These are phyloP conservation scores for Nysson spinosus DNA, from an alignment of 2,888 invertebrate species.

Conservation along the genomic window DNA sequence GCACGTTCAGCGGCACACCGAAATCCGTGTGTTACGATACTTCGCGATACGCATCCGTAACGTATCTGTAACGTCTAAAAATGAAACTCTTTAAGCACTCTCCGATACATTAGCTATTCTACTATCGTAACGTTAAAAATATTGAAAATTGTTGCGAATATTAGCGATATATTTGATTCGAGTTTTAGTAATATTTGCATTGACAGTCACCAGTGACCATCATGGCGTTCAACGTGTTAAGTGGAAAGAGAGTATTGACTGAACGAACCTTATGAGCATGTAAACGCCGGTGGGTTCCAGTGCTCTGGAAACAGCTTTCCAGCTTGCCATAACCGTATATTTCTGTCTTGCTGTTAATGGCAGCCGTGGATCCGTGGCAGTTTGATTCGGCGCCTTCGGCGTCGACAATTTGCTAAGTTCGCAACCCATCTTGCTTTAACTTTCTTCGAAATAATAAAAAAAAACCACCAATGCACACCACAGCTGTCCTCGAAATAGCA, in stretches of 20 bases:
- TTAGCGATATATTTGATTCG: no score
- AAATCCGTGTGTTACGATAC: no score
- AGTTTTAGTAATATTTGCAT: no score
- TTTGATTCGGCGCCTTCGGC: slow-evolving; percentile 77
- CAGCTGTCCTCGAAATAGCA: slow-evolving; percentile 1
- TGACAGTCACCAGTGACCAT: no score
- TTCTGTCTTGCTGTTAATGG: slow-evolving; percentile 92
- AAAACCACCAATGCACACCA: slow-evolving; percentile 2
- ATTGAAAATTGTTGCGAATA: no score
- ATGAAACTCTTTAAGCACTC: no score
- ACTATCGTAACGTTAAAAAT: no score
- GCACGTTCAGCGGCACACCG: no score
- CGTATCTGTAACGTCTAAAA: no score
- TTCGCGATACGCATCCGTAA: no score
- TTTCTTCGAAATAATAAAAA: background rate
- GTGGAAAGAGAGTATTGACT: background rate
- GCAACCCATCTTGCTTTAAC: slow-evolving; percentile 82
- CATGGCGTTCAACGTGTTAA: background rate
- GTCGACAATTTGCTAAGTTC: slow-evolving; percentile 86
- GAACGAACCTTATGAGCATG: slow-evolving; percentile 94
- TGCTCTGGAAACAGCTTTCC: slow-evolving; percentile 93
- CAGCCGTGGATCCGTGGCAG: slow-evolving; percentile 86
- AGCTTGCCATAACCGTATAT: slow-evolving; percentile 92
- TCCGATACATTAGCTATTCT: no score
- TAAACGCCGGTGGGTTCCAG: slow-evolving; percentile 93